A percentile compares a stretch with the other conserved stretches of the same genome.
phyloP scores from a whole-genome alignment of 2,797 vertebrate species.

The Lepilemur septentrionalis region DNA sequence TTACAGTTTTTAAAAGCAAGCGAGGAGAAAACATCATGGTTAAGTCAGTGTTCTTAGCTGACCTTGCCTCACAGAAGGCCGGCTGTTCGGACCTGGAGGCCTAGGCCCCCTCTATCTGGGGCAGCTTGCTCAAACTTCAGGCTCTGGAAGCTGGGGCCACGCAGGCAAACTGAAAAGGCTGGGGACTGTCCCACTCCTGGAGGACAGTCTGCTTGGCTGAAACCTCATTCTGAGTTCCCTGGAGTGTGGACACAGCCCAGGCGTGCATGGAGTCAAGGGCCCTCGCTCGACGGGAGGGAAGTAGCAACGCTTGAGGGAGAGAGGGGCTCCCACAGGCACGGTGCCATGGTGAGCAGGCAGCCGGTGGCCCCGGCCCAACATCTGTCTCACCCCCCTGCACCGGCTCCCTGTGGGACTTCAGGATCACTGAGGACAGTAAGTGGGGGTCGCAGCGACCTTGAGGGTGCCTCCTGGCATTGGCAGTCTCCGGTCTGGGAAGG shows the following conservation, averaged over 20 bases:
- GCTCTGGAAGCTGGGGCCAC: neutral
- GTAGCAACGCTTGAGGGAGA: neutral
- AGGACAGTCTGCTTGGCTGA: neutral
- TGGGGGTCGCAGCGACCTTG: too few relatives aligned
- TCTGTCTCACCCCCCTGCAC: neutral
- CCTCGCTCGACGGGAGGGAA: neutral
- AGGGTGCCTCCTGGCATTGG: neutral
- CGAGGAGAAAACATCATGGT: too few relatives aligned
- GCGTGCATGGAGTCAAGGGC: neutral
- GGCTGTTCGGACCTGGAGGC: neutral
- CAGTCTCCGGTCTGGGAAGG: neutral
- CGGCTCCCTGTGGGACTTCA: neutral
- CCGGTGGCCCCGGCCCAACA: too few relatives aligned
- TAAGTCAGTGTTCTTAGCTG: neutral
- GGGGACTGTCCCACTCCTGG: neutral
- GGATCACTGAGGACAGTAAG: too few relatives aligned
- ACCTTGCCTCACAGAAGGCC: neutral
- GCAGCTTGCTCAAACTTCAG: neutral
- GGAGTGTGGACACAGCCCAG: rapidly evolving
- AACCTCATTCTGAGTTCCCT: neutral
- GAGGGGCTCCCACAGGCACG: too few relatives aligned
- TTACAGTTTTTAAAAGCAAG: neutral
- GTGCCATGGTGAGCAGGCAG: too few relatives aligned
- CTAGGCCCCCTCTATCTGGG: neutral
- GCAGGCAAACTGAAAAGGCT: neutral